Percentiles rank a stretch among this genome's conserved stretches.
Conservation (phyloP, 2,888 invertebrate genomes). For the Malthinus seriepunctatus region DNA sequence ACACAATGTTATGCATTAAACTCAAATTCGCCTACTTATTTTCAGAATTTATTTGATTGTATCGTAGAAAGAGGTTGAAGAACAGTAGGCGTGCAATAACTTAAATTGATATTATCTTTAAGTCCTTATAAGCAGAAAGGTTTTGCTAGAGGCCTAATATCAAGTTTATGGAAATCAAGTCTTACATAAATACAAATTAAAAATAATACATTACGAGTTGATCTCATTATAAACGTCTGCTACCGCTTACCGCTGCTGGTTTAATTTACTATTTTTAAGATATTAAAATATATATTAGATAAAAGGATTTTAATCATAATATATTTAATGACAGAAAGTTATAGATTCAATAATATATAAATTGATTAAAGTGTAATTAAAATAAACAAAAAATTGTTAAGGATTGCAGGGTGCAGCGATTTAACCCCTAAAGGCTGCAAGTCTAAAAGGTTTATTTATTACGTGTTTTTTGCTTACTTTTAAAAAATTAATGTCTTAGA, state of each 20-base stretch:
- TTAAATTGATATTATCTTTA: slow-evolving; percentile 31
- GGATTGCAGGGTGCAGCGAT: no score
- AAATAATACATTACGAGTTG: slow-evolving; percentile 27
- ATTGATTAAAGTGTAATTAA: no score
- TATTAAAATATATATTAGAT: background rate
- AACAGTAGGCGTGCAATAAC: slow-evolving; percentile 33
- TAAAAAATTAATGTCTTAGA: no score
- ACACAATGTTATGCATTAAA: background rate
- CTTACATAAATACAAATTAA: slow-evolving; percentile 32
- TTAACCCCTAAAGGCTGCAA: no score
- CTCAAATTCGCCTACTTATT: slow-evolving; percentile 13
- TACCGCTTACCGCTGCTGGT: slow-evolving; percentile 16
- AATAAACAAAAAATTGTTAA: no score
- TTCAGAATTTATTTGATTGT: slow-evolving; percentile 13
- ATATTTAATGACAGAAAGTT: background rate
- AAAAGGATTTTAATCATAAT: background rate
- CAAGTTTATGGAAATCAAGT: slow-evolving; percentile 32
- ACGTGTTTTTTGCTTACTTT: no score
- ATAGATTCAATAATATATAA: no score
- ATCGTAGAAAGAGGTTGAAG: slow-evolving; percentile 25
- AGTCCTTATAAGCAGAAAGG: slow-evolving; percentile 30
- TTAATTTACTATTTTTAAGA: slow-evolving; percentile 20
- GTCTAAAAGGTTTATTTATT: no score
- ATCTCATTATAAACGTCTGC: slow-evolving; percentile 22
- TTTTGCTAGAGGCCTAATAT: slow-evolving; percentile 32